Evolutionary conservation across 2,113 vertebrate genomes (phyloP).

Genomic region (Lanius collurio): DNA sequence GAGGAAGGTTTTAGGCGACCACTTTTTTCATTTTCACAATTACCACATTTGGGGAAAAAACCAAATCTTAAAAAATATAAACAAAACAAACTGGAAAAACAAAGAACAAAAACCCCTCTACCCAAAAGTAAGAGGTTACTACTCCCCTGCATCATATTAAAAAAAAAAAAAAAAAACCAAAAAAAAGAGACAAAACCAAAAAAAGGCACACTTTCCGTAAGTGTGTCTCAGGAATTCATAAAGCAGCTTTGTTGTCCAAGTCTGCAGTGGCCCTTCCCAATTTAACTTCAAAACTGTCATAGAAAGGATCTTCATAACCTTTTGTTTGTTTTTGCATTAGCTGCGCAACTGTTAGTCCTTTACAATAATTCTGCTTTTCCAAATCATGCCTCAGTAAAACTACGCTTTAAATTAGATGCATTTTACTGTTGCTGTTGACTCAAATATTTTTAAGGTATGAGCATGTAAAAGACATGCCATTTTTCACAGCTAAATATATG

Average conservation of each 20-base stretch:
- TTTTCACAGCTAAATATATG: slow-evolving; percentile 46
- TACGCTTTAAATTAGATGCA: not conserved
- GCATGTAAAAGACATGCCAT: slow-evolving; percentile 32
- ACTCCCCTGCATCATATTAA: not conserved
- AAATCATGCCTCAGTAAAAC: slow-evolving; percentile 18
- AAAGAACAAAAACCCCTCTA: not conserved
- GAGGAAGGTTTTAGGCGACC: not conserved
- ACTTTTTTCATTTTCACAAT: not conserved
- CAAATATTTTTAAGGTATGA: slow-evolving; percentile 38
- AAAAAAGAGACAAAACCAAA: not conserved
- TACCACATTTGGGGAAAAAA: not conserved
- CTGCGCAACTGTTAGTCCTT: not conserved
- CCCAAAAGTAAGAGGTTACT: not conserved
- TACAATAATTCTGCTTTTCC: slow-evolving; percentile 25
- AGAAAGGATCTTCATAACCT: not conserved
- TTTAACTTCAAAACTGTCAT: not conserved
- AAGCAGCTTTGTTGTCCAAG: not conserved
- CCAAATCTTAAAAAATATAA: not conserved
- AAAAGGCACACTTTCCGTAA: not conserved
- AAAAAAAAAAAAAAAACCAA: not conserved
- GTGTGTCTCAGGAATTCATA: not conserved
- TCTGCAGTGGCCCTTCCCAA: not conserved
- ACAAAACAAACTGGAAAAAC: not conserved
- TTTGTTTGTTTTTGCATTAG: not conserved
- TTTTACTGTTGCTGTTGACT: slow-evolving; percentile 2